phyloP scores from a whole-genome alignment of 2,113 vertebrate species.

The Pionites leucogaster region DNA sequence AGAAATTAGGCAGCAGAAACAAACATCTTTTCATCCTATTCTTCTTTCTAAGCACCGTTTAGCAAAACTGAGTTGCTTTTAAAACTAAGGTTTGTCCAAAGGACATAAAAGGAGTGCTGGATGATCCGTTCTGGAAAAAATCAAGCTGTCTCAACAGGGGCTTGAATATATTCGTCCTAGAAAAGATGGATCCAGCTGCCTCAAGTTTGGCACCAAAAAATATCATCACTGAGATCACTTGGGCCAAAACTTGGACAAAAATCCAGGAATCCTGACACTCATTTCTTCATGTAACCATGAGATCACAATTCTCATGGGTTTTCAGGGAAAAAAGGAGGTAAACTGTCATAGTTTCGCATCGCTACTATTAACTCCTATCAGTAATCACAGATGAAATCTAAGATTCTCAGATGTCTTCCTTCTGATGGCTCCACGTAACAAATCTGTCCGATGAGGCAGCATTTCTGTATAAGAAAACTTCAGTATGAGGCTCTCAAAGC shows the following conservation, averaged over 20 bases:
- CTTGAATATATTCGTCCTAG: background rate
- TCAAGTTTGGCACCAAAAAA: background rate
- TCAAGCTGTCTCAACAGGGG: background rate
- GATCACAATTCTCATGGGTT: background rate
- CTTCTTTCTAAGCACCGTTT: background rate
- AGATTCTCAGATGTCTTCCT: background rate
- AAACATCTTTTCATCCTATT: background rate
- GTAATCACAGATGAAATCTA: background rate
- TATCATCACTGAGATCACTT: background rate
- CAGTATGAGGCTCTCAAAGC: background rate
- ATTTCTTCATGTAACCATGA: background rate
- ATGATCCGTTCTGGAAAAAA: background rate
- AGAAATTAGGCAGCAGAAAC: background rate
- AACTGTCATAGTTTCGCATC: background rate
- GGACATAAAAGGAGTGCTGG: background rate
- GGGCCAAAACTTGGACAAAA: background rate
- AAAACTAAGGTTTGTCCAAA: background rate
- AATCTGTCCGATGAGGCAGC: background rate
- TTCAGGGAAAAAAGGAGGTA: background rate
- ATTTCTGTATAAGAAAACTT: background rate
- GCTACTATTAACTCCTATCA: background rate
- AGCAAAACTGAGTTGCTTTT: background rate
- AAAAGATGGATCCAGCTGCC: background rate
- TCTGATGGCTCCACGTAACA: background rate
- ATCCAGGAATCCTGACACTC: background rate